Base-by-base conservation (phyloP, 53 echinoderm and acorn worm genomes). In the Glandiceps talaboti region DNA sequence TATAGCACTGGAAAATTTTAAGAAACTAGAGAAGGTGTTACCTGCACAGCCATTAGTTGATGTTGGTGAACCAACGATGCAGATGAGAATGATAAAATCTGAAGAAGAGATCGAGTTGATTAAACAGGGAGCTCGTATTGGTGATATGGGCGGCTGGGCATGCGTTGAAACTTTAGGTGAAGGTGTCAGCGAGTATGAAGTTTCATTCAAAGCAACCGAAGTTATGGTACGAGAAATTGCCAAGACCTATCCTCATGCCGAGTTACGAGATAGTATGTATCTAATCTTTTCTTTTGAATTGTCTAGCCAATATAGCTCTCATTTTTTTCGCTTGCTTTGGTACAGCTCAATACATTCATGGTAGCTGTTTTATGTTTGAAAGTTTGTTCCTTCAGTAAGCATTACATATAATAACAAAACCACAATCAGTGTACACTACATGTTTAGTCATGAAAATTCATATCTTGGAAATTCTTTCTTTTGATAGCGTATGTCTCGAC, bases 401-500 rank as follows among this genome's bases (percentile, higher is more conserved):
- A n/a, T n/a, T n/a, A n/a, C n/a, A n/a, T n/a, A n/a, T n/a, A n/a
- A n/a, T n/a, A n/a, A n/a, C n/a, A n/a, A n/a, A n/a, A n/a, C n/a
- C n/a, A n/a, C n/a, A n/a, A n/a, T n/a, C n/a, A n/a, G n/a, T n/a
- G n/a, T n/a, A n/a, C n/a, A n/a, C n/a, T n/a, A n/a, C n/a, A n/a
- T n/a, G n/a, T n/a, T n/a, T n/a, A n/a, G n/a, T n/a, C n/a, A n/a
- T n/a, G n/a, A n/a, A n/a, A n/a, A n/a, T n/a, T n/a, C n/a, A n/a
- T n/a, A n/a, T n/a, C n/a, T n/a, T n/a, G n/a, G n/a, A n/a, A n/a
- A n/a, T 33, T 31, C 25, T 79, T 45, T 81, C 26, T 14, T 76
- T 1, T 30, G 28, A 25, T 28, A 94, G 94, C 91, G 0, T 94
- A 92, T 91, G 78, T 86, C 1, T 94, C 91, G 94, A 88, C 87